A percentile compares a stretch with the other conserved stretches of the same genome.
These are phyloP conservation scores for Pangasianodon hypophthalmus DNA, from an alignment of 2,113 vertebrate species.

Conservation along the genomic window DNA sequence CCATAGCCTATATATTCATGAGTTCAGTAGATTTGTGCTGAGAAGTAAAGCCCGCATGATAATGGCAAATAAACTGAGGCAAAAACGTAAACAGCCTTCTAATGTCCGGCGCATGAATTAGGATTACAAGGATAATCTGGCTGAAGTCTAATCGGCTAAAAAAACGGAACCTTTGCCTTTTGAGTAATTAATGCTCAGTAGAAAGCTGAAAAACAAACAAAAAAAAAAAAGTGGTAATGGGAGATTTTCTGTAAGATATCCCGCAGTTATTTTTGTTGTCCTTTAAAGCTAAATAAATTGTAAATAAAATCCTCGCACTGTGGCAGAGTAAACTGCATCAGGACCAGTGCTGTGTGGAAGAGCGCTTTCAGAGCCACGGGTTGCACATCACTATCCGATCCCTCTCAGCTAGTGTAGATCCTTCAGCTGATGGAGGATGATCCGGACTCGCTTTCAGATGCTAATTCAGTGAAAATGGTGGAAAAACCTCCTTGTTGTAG, in stretches of 20 bases:
- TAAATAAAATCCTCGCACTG: not conserved
- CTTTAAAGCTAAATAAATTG: not conserved
- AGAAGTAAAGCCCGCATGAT: constrained; percentile 18
- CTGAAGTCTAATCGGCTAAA: constrained; percentile 38
- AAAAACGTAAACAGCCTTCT: constrained; percentile 35
- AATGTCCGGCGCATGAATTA: not conserved
- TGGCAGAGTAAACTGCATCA: not conserved
- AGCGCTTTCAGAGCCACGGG: not conserved
- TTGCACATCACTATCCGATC: not conserved
- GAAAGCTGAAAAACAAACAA: not conserved
- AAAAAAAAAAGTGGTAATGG: not conserved
- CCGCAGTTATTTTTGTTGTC: not conserved
- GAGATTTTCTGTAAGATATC: not conserved
- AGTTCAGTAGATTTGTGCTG: not conserved
- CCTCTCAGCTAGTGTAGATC: not conserved
- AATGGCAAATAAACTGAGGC: constrained; percentile 15
- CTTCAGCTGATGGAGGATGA: not conserved
- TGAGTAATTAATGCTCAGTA: constrained; percentile 20
- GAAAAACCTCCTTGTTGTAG: not conserved
- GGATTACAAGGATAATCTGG: constrained; percentile 38
- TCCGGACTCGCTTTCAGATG: not conserved
- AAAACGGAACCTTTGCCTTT: constrained; percentile 42
- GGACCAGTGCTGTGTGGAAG: not conserved
- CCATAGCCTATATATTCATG: not conserved
- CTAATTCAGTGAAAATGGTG: not conserved